These are phyloP conservation scores for Temnothorax unifasciatus DNA, from an alignment of 2,888 invertebrate genomes.

Conservation along the genomic window DNA sequence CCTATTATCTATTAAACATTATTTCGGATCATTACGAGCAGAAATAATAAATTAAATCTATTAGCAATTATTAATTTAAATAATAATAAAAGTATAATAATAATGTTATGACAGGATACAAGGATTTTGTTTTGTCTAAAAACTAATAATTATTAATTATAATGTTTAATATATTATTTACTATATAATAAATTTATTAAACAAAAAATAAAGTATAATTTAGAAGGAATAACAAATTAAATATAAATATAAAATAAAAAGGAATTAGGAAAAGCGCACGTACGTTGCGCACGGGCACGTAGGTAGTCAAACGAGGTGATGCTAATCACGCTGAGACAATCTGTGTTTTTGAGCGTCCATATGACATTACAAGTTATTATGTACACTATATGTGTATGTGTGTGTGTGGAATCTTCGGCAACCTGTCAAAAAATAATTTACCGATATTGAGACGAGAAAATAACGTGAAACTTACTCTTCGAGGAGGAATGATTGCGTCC, in stretches of 20 bases:
- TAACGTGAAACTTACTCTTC: conserved; percentile 92
- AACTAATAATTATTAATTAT: not conserved
- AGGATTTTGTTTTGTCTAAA: not conserved
- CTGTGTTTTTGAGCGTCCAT: conserved; percentile 21
- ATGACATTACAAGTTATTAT: conserved; percentile 10
- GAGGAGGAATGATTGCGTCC: conserved; percentile 97
- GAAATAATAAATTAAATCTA: conserved; percentile 12
- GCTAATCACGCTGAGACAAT: conserved; percentile 17
- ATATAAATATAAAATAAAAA: not conserved
- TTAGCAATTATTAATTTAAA: not conserved
- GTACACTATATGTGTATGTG: conserved; percentile 20
- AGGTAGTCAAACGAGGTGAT: not conserved
- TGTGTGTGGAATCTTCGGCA: not conserved
- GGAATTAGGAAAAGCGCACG: not conserved
- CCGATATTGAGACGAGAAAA: not conserved
- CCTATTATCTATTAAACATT: not conserved
- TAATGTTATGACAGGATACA: not conserved
- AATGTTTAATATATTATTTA: not conserved
- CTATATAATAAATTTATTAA: conserved; percentile 8
- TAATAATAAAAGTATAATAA: not conserved
- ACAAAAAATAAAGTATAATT: conserved; percentile 3
- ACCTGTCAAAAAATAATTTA: conserved; percentile 44
- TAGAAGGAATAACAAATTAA: not conserved
- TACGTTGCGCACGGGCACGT: not conserved
- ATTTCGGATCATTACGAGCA: conserved; percentile 1